Evolutionary conservation across 2,888 invertebrate genomes (phyloP).

Genomic region (Isoperla grammatica): DNA sequence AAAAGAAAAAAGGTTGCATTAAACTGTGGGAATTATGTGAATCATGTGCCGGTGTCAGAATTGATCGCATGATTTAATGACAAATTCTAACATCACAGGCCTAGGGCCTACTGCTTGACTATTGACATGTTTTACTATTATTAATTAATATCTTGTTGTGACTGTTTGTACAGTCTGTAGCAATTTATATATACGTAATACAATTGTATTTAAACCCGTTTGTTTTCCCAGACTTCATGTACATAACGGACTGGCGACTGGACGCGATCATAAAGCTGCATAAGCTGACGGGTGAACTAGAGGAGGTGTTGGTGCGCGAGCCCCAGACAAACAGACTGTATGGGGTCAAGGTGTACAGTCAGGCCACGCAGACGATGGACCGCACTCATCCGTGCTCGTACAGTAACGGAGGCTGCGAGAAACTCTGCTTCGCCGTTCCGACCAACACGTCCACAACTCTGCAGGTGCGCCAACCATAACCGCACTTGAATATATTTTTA

Average conservation of each 20-base stretch:
- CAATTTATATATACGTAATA: too few relatives aligned
- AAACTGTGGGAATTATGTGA: too few relatives aligned
- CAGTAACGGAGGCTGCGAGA: slow-evolving; percentile 87
- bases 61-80: too few relatives aligned
- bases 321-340: slow-evolving; percentile 87
- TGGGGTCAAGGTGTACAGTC: slow-evolving; percentile 84
- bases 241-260: slow-evolving; percentile 94
- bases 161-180: too few relatives aligned
- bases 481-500: too few relatives aligned
- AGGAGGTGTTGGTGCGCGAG: slow-evolving; percentile 79
- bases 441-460: slow-evolving; percentile 47
- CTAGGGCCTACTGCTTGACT: too few relatives aligned
- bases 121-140: too few relatives aligned
- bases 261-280: slow-evolving; percentile 89
- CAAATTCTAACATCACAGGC: too few relatives aligned
- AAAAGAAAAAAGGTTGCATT: too few relatives aligned
- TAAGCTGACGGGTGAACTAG: slow-evolving; percentile 82
- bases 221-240: slow-evolving; percentile 67
- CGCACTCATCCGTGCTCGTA: slow-evolving; percentile 72
- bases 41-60: too few relatives aligned
- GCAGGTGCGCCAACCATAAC: slow-evolving; percentile 35
- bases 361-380: slow-evolving; percentile 64
- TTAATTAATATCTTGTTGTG: too few relatives aligned
- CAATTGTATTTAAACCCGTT: too few relatives aligned
- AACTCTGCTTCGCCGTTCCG: slow-evolving; percentile 90